phyloP scores from a whole-genome alignment of 2,113 vertebrate species.

The Balaeniceps rex region DNA sequence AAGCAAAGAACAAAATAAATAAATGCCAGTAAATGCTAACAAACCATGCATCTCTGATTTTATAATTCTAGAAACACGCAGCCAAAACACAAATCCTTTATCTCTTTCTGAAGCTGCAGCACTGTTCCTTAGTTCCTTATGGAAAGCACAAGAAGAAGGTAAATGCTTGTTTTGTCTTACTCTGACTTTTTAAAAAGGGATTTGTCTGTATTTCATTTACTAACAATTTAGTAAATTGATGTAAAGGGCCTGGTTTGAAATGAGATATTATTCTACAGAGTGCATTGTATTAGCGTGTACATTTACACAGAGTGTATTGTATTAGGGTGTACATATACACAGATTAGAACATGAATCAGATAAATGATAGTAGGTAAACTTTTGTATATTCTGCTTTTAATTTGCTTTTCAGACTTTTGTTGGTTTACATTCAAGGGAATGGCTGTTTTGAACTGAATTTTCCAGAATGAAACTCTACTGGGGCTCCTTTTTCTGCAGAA shows the following conservation, averaged over 20 bases:
- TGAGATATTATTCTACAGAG: not conserved
- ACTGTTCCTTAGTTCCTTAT: slow-evolving; percentile 78
- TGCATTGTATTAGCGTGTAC: not conserved
- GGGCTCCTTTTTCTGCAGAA: not conserved
- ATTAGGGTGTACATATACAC: not conserved
- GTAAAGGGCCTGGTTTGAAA: not conserved
- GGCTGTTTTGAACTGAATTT: not conserved
- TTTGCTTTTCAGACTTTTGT: not conserved
- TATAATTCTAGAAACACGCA: slow-evolving; percentile 81
- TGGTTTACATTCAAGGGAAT: not conserved
- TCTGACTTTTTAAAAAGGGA: not conserved
- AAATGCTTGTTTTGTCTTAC: not conserved
- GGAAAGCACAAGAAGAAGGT: slow-evolving; percentile 81
- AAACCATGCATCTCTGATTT: not conserved
- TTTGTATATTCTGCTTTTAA: not conserved
- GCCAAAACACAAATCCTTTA: slow-evolving; percentile 78
- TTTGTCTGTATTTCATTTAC: not conserved
- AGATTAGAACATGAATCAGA: not conserved
- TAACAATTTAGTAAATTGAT: not conserved
- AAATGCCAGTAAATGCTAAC: not conserved
- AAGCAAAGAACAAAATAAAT: not conserved
- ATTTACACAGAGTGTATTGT: not conserved
- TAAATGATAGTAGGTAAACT: not conserved
- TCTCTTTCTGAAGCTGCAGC: slow-evolving; percentile 80
- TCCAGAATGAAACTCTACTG: not conserved